phyloP scores from a whole-genome alignment of 2,888 invertebrate genomes.

The Melanophora roralis region DNA sequence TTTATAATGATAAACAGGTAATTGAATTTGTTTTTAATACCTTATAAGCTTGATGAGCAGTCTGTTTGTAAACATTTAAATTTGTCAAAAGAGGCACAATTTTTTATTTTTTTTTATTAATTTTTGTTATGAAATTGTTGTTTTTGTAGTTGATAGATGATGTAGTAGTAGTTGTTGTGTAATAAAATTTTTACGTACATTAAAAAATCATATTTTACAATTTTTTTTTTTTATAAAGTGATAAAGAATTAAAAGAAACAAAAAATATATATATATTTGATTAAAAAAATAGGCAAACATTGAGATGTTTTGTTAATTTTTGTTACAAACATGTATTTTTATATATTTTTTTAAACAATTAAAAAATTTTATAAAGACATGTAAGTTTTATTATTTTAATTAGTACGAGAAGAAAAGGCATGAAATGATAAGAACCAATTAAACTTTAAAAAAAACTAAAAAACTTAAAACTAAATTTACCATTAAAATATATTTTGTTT shows the following conservation, averaged over 20 bases:
- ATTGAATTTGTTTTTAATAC: constrained; percentile 69
- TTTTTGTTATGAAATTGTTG: too few species aligned
- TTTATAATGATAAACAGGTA: constrained; percentile 64
- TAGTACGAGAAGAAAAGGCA: not conserved
- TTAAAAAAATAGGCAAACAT: constrained; percentile 63
- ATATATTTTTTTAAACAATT: not conserved
- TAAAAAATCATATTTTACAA: constrained; percentile 62
- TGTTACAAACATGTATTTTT: too few species aligned
- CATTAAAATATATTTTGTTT: too few species aligned
- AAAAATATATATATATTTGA: constrained; percentile 32
- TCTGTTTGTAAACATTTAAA: constrained; percentile 67
- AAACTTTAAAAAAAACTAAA: too few species aligned
- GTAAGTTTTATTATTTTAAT: not conserved
- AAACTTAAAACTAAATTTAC: too few species aligned
- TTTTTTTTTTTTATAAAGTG: constrained; percentile 51
- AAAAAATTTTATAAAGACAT: not conserved
- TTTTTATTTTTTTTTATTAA: constrained; percentile 30
- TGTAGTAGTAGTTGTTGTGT: constrained; percentile 63
- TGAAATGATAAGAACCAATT: constrained; percentile 3
- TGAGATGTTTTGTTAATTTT: constrained; percentile 66
- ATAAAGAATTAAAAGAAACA: constrained; percentile 34
- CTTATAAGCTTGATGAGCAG: constrained; percentile 77
- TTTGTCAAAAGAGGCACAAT: constrained; percentile 55
- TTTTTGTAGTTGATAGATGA: constrained; percentile 63
- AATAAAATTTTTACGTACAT: constrained; percentile 61